phyloP scores from a whole-genome alignment of 2,797 vertebrate genomes.

The Chromobotia macracanthus region DNA sequence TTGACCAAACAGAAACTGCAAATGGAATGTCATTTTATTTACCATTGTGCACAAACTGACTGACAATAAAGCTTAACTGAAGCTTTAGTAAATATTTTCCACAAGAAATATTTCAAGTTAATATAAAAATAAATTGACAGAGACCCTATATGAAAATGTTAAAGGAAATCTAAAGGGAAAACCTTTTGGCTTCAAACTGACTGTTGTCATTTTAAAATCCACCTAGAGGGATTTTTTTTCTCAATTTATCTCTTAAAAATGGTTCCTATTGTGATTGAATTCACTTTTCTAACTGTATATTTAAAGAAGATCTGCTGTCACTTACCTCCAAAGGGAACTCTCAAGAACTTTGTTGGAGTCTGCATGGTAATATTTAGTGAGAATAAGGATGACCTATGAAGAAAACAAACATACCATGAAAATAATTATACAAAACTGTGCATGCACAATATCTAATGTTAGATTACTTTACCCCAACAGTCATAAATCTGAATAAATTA shows the following conservation, averaged over 20 bases:
- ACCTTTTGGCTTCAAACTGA: conserved; percentile 20
- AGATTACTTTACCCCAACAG: neutral
- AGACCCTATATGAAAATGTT: too few relatives aligned
- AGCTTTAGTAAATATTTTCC: conserved; percentile 13
- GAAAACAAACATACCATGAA: conserved; percentile 33
- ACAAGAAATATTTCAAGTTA: conserved; percentile 16
- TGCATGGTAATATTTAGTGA: conserved; percentile 96
- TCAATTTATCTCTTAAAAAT: conserved; percentile 1
- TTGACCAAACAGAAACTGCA: neutral
- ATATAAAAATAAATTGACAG: neutral
- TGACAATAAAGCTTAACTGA: neutral
- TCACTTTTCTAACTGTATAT: neutral
- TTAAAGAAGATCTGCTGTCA: neutral
- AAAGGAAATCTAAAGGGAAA: neutral
- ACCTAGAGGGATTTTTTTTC: conserved; percentile 2
- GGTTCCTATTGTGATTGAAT: neutral
- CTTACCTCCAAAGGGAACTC: conserved; percentile 97
- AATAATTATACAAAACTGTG: neutral
- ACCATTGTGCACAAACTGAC: neutral
- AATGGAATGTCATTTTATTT: neutral
- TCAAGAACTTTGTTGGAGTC: conserved; percentile 96
- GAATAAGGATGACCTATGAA: conserved; percentile 92
- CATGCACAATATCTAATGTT: neutral
- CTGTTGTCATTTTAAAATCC: conserved; percentile 12
- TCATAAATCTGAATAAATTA: neutral